These are phyloP conservation scores for Atta cephalotes DNA, from an alignment of 1,140 invertebrate genomes.

Conservation along the genomic window DNA sequence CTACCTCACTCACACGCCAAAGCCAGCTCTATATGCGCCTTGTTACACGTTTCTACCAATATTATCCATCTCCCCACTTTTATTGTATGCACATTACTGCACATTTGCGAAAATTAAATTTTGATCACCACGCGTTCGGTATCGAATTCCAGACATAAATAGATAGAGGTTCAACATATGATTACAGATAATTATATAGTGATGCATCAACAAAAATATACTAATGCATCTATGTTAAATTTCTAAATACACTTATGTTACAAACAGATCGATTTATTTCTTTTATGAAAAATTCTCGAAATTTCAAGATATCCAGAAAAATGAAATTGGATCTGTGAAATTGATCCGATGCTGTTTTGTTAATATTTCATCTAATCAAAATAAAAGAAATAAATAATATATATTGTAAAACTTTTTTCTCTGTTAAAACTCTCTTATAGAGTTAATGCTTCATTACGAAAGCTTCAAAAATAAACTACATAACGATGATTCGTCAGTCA, in stretches of 20 bases:
- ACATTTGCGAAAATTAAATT: slow-evolving; percentile 60
- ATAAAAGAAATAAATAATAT: too few species aligned
- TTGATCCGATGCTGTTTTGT: too few species aligned
- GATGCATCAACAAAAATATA: not conserved
- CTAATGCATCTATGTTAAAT: not conserved
- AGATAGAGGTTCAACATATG: not conserved
- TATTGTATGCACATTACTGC: not conserved
- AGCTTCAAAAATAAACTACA: slow-evolving; percentile 11
- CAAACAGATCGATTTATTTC: not conserved
- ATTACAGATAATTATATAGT: slow-evolving; percentile 9
- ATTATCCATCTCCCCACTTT: slow-evolving; percentile 13
- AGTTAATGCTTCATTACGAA: not conserved
- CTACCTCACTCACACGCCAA: slow-evolving; percentile 1
- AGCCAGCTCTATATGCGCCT: not conserved
- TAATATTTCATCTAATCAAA: too few species aligned
- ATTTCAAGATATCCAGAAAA: too few species aligned
- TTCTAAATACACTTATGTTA: not conserved
- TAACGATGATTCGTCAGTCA: slow-evolving; percentile 1
- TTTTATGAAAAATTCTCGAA: not conserved
- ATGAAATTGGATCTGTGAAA: too few species aligned
- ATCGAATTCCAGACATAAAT: slow-evolving; percentile 19
- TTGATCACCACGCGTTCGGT: slow-evolving; percentile 20
- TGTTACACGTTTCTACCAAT: slow-evolving; percentile 47
- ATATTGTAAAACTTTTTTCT: too few species aligned
- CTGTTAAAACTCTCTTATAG: too few species aligned